Evolutionary conservation across 1,140 invertebrate genomes (phyloP), one percentile per base, ranked within the genome.

Genomic region (Watersipora subatra): DNA sequence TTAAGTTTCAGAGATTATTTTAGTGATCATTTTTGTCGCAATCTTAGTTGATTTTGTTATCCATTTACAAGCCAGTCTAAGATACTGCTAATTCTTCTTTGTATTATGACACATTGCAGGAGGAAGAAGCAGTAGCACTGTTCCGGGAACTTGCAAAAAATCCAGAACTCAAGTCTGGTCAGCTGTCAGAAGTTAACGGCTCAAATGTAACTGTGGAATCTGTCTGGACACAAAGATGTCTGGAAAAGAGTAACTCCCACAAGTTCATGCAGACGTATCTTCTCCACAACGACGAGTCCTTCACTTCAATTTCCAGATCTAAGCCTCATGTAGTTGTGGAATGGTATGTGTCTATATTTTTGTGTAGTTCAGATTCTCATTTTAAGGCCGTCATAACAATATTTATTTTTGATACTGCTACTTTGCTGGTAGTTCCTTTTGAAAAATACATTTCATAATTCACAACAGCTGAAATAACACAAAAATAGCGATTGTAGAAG

Each of bases 161-260:
- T 56, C 71, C 72, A 56, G 64, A 64, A n/a, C 68, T 68, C 57
- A 62, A 61, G 25, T 24, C 28, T 27, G 72, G 62, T 20, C 46
- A 62, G 19, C 66, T 73, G 19, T 63, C 64, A 1, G 65, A 67
- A 29, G n/a, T 24, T 46, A 62, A 66, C 19, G 63, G 57, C 20
- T 61, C 64, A 46, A 62, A 69, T 24, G 24, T 69, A 1, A 19
- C 58, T 17, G 59, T 66, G 2, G 63, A 71, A 2, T 67, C 70
- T 1, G 24, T 66, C n/a, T 74, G 72, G 71, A 69, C 67, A 3
- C 73, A 76, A 58, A 62, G 70, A 7, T 72, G 75, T 62, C 58
- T 76, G 20, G 75, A 76, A 22, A 68, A 73, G 56, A 68, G 64
- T 57, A 73, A 76, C 64, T 71, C 73, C 46, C 66, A 70, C 17